Percentiles rank a stretch among this genome's conserved stretches.
Conservation (phyloP, 1,140 invertebrate species). For the Drosophila quadrilineata region DNA sequence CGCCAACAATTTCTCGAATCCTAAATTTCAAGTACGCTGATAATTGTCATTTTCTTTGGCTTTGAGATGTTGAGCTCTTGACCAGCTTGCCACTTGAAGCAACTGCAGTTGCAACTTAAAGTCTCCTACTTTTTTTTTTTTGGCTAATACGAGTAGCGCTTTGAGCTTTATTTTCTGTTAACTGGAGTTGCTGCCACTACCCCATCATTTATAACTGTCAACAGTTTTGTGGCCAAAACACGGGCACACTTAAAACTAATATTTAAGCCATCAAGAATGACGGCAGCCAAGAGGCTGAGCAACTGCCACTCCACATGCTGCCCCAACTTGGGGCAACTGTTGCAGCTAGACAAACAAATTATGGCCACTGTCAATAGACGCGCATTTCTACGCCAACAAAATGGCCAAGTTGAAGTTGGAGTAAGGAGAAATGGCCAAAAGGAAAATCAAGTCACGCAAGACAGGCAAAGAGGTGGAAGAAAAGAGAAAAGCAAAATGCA, state of each 20-base stretch:
- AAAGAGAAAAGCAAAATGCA: no score
- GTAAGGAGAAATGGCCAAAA: neutral
- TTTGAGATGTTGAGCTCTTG: neutral
- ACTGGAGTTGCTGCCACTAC: slow-evolving; percentile 15
- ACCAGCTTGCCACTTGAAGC: slow-evolving; percentile 25
- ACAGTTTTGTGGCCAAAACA: slow-evolving; percentile 67
- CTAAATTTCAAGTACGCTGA: no score
- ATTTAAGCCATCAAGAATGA: slow-evolving; percentile 69
- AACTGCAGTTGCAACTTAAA: slow-evolving; percentile 24
- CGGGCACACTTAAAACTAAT: slow-evolving; percentile 52
- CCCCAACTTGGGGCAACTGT: slow-evolving; percentile 17
- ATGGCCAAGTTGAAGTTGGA: slow-evolving; percentile 28
- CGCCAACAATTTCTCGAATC: no score
- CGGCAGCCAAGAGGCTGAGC: slow-evolving; percentile 25
- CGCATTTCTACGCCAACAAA: slow-evolving; percentile 63
- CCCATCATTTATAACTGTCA: slow-evolving; percentile 77
- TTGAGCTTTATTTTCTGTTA: no score
- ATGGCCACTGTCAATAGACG: slow-evolving; percentile 74
- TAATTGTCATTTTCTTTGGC: slow-evolving; percentile 3
- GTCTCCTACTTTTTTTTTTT: slow-evolving; percentile 1
- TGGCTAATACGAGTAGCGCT: no score
- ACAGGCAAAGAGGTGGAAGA: no score
- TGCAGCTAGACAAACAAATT: slow-evolving; percentile 74
- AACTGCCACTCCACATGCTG: slow-evolving; percentile 50
- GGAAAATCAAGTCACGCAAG: slow-evolving; percentile 23